Percentiles rank a stretch among this genome's conserved stretches.
Conservation (phyloP, 2,113 vertebrate species). For the Proteles cristata region DNA sequence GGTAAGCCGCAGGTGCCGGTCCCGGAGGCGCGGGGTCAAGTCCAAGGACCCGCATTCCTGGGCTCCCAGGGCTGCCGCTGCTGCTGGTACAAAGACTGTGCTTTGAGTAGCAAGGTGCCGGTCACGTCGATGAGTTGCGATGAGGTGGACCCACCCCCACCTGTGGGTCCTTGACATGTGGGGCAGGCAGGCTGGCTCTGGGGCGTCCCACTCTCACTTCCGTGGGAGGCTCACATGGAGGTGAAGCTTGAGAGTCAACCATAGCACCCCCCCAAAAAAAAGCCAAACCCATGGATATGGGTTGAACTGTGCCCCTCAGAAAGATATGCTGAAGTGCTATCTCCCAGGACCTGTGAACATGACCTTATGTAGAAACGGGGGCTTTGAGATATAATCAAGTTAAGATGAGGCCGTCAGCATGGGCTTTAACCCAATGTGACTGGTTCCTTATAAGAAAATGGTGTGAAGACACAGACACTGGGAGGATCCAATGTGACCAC, state of each 20-base stretch:
- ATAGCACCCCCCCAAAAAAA: not conserved
- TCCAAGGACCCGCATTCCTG: not conserved
- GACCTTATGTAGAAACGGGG: not conserved
- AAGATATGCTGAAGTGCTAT: not conserved
- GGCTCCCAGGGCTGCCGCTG: not conserved
- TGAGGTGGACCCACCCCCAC: too few relatives aligned
- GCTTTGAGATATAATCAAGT: not conserved
- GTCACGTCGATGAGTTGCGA: not conserved
- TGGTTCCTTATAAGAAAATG: not conserved
- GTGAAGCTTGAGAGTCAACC: not conserved
- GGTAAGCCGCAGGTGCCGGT: not conserved
- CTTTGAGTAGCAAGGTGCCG: not conserved
- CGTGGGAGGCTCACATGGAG: not conserved
- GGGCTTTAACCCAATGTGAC: not conserved
- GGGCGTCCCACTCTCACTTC: not conserved
- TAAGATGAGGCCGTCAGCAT: not conserved
- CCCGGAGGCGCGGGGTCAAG: not conserved
- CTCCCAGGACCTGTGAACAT: not conserved
- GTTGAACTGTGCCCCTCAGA: not conserved
- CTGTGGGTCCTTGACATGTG: fast-evolving
- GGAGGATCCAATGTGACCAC: not conserved
- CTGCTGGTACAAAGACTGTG: not conserved
- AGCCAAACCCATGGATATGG: not conserved
- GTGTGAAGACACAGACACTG: not conserved
- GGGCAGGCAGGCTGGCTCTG: not conserved